Evolutionary conservation across 2,797 vertebrate genomes (phyloP), one percentile per base, ranked within the genome.

Genomic region (Rousettus madagascariensis): DNA sequence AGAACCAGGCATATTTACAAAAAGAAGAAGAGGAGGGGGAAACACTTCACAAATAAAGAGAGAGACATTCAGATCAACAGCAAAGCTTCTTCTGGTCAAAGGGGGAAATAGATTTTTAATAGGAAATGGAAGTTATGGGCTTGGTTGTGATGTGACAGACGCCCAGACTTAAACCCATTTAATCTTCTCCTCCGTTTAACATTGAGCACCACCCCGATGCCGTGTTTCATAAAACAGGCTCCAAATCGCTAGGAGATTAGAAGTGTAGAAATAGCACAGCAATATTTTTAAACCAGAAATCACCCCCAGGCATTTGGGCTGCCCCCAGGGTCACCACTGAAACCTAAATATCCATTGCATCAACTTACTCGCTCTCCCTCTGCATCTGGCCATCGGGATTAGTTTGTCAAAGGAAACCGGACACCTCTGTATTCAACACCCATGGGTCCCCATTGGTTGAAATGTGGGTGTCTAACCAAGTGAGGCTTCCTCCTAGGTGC

Each of bases 141-240:
- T 99, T 99, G 98, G 98, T 98, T 98, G 99, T 98, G 99, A 98
- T 98, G 99, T 99, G 99, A 98, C 98, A 99, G 98, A 99, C 98
- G 97, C 99, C 98, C 98, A 98, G 99, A 98, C 98, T 99, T 99
- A 99, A 99, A 99, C 98, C 99, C 99, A 98, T 97, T 99, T 99
- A 99, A 99, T 99, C 99, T 99, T 98, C 98, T 99, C 99, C 98
- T 98, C 98, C 98, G 98, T 99, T 99, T 99, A 99, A 99, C 99
- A 98, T 97, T 98, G 98, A 98, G 98, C 98, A 98, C 98, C 98
- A 98, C 98, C 98, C 98, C 96, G 98, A 98, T 98, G 98, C 99
- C 98, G 74, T 96, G 98, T 98, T 98, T 98, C 98, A 98, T 98
- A 98, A 98, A 99, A 99, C 98, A 97, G 98, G 90, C 98, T 98